Percentiles rank a stretch among this genome's conserved stretches.
These are phyloP conservation scores for Corythornis vintsioides DNA, from an alignment of 2,113 vertebrate genomes.

Conservation along the genomic window DNA sequence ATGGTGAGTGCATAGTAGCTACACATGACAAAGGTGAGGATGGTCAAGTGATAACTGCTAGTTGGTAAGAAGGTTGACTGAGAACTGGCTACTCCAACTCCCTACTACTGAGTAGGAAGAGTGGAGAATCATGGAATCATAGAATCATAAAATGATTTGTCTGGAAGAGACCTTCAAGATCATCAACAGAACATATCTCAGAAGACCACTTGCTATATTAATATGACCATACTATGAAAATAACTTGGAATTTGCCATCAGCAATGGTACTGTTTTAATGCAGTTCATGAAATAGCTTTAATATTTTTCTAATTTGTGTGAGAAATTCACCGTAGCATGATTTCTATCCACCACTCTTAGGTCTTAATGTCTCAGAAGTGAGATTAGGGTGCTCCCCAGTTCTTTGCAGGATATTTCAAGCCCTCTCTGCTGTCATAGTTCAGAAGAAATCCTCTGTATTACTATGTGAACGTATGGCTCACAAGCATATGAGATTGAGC, in stretches of 20 bases:
- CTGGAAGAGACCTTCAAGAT: too few species aligned
- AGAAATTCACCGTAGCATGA: background rate
- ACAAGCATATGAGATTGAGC: background rate
- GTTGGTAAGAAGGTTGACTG: background rate
- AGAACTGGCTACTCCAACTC: background rate
- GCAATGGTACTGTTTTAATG: background rate
- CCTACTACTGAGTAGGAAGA: background rate
- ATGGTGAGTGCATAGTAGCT: background rate
- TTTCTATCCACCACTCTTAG: background rate
- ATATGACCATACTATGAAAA: background rate
- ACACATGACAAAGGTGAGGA: background rate
- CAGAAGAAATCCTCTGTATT: background rate
- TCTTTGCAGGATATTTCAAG: background rate
- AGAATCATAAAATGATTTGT: too few species aligned
- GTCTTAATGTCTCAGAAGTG: background rate
- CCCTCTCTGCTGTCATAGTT: background rate
- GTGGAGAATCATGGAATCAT: too few species aligned
- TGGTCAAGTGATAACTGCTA: background rate
- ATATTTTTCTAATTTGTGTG: background rate
- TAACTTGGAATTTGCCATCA: background rate
- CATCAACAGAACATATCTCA: too few species aligned
- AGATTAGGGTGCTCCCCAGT: background rate
- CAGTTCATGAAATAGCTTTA: background rate
- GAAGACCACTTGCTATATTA: background rate
- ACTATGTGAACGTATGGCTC: background rate